Evolutionary conservation across 2,113 vertebrate species (phyloP), one percentile per base, ranked within the genome.

Genomic region (Euleptes europaea): DNA sequence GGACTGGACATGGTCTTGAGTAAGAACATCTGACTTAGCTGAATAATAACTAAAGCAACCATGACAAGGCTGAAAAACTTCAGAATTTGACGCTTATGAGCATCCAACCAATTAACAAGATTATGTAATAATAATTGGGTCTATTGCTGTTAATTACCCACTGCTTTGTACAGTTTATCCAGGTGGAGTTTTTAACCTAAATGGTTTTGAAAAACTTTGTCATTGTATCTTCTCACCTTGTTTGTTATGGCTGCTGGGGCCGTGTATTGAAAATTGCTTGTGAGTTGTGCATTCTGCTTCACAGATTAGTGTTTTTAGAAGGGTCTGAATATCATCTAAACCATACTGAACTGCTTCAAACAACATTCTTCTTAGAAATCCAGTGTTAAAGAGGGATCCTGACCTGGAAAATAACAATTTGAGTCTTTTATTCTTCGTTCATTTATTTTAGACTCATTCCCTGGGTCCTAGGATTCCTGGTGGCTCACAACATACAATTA

Each of bases 311-410:
- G 97, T 98, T 89, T 99, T 99, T 92, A 99, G 85, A 78, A 99
- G 96, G 0, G 98, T 91, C 92, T 98, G 98, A 92, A 97, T 96
- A 90, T 99, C 98, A 60, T 98, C 97, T 94, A 98, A 96, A 54
- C 96, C 97, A 90, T 98, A 96, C 88, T 97, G 95, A 75, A 97
- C 93, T 10, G 98, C 97, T 66, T 98, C 97, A 80, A 95, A 94
- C n/a, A 98, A 89, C 98, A 99, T 99, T 92, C 97, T 96, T 89
- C 98, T 96, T 83, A 99, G 96, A 93, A 99, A 99, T 78, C 98
- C 98, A 2, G 97, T 97, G 94, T 97, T 98, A 69, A 98, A 99
- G 76, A 99, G 95, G 40, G 97, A 91, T 31, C 98, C 98, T 19
- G 97, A 97, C 98, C 98, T 99, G 89, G 0, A 90, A 82, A 0